Percentiles rank a stretch among this genome's conserved stretches.
phyloP scores from a whole-genome alignment of 2,888 invertebrate genomes.

The Halictus quadricinctus region DNA sequence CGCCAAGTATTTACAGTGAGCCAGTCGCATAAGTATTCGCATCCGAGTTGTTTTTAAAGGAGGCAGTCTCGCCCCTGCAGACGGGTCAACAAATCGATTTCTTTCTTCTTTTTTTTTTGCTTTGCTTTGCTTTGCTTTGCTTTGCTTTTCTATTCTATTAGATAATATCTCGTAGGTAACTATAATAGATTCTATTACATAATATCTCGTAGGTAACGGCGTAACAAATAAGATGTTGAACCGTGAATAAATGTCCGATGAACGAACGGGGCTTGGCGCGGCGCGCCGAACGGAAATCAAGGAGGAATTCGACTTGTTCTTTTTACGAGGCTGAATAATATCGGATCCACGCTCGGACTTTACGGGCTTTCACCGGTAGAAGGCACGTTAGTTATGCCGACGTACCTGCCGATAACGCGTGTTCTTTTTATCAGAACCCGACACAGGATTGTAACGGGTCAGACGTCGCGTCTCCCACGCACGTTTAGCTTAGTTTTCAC shows the following conservation, averaged over 20 bases:
- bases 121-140: too few species aligned
- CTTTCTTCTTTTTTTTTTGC: too few species aligned
- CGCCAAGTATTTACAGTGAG: not conserved
- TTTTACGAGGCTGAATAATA: conserved; percentile 6
- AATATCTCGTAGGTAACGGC: not conserved
- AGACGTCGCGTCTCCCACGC: conserved; percentile 54
- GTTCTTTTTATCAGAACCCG: conserved; percentile 48
- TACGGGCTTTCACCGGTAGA: conserved; percentile 19
- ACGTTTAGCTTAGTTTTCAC: conserved; percentile 21
- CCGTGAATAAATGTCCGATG: not conserved
- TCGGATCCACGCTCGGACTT: conserved; percentile 24
- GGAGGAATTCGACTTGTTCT: conserved; percentile 2
- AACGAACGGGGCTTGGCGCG: not conserved
- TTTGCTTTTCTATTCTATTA: too few species aligned
- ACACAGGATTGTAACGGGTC: conserved; percentile 51
- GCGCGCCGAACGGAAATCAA: not conserved
- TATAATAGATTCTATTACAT: not conserved
- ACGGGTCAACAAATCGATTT: not conserved
- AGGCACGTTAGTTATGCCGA: conserved; percentile 50
- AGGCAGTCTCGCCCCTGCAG: not conserved
- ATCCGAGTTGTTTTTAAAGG: not conserved
- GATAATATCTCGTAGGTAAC: too few species aligned
- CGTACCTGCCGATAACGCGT: conserved; percentile 57
- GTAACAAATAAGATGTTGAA: not conserved
- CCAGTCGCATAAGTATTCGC: not conserved